Conservation (phyloP, 2,888 invertebrate genomes). For the Parthenolecanium corni region DNA sequence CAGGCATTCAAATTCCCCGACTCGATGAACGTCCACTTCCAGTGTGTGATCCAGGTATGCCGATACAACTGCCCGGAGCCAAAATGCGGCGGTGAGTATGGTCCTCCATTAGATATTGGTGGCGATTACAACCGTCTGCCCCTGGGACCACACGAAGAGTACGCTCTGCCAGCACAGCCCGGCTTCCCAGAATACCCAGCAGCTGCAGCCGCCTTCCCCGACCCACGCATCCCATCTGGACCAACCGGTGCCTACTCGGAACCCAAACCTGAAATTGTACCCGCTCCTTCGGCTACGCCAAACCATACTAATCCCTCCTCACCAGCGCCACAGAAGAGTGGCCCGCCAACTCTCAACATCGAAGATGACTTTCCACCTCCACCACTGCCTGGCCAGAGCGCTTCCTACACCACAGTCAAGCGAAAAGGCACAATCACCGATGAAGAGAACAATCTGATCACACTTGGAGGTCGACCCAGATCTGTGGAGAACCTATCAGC, state of each 20-base stretch:
- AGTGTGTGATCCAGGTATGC: slow-evolving; percentile 90
- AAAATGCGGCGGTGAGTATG: slow-evolving; percentile 59
- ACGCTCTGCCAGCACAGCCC: slow-evolving; percentile 51
- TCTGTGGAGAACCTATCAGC: slow-evolving; percentile 75
- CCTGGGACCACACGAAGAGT: slow-evolving; percentile 46
- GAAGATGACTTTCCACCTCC: slow-evolving; percentile 67
- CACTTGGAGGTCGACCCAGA: slow-evolving; percentile 73
- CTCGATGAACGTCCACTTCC: slow-evolving; percentile 94
- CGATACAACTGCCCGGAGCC: slow-evolving; percentile 87
- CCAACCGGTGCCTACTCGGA: slow-evolving; percentile 65
- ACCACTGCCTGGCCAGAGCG: slow-evolving; percentile 69
- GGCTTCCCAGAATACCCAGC: slow-evolving; percentile 61
- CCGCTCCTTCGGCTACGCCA: slow-evolving; percentile 59
- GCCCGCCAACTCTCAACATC: slow-evolving; percentile 37
- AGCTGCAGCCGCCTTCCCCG: slow-evolving; percentile 67
- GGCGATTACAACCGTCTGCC: slow-evolving; percentile 41
- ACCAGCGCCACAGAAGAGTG: slow-evolving; percentile 40
- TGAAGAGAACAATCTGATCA: slow-evolving; percentile 58
- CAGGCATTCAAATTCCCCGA: slow-evolving; percentile 95
- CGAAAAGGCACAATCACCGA: slow-evolving; percentile 53
- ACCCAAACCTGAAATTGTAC: slow-evolving; percentile 69
- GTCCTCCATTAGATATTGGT: slow-evolving; percentile 41
- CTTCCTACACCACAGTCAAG: slow-evolving; percentile 70
- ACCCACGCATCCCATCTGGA: slow-evolving; percentile 71
- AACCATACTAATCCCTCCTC: slow-evolving; percentile 44